Conservation (phyloP, 2,888 invertebrate species). For the Andrena praecox region DNA sequence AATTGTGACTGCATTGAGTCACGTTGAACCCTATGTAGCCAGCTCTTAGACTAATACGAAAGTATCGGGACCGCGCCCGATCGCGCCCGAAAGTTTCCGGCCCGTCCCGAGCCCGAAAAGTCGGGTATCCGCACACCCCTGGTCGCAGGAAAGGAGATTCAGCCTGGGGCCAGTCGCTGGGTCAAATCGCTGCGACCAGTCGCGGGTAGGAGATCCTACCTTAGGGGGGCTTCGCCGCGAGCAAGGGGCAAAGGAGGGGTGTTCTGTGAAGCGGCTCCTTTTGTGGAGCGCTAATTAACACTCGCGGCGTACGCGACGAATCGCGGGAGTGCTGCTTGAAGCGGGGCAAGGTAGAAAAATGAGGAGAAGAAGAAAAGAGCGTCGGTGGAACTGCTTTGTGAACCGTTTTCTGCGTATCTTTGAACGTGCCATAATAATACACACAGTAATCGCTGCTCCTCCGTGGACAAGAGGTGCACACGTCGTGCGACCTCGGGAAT, state of each 20-base stretch:
- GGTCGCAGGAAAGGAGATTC: no score
- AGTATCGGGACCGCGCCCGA: no score
- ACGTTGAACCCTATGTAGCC: no score
- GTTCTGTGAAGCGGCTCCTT: not conserved
- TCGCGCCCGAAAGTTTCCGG: no score
- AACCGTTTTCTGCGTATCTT: conserved; percentile 19
- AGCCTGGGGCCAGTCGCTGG: no score
- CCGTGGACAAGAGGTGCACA: conserved; percentile 10
- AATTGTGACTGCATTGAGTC: no score
- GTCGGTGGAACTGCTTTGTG: not conserved
- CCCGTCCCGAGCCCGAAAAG: no score
- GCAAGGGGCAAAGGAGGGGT: not conserved
- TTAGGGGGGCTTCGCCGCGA: not conserved
- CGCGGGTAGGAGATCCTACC: no score
- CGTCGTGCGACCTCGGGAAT: conserved; percentile 20
- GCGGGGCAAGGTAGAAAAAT: not conserved
- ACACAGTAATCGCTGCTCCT: not conserved
- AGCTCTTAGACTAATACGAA: no score
- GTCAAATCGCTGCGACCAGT: no score
- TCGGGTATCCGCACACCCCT: no score
- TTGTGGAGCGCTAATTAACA: not conserved
- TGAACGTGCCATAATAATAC: conserved; percentile 19
- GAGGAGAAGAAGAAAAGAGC: not conserved
- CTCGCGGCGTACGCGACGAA: not conserved
- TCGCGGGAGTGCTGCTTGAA: not conserved